A percentile compares a stretch with the other conserved stretches of the same genome.
Evolutionary conservation across 2,888 invertebrate genomes (phyloP).

Genomic region (Eupithecia exiguata): DNA sequence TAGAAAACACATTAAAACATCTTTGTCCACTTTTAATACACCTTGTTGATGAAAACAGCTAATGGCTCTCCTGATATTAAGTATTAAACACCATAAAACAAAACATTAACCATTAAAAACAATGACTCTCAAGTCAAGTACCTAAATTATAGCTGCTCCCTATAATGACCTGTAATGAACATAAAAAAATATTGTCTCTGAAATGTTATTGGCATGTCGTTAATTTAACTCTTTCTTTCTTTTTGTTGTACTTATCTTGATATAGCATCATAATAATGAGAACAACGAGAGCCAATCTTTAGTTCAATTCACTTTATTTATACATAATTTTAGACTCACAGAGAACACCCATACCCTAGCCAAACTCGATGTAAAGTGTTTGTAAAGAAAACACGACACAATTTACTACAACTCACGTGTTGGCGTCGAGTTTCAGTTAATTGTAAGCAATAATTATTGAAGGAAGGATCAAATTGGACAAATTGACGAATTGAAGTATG

Average conservation of each 20-base stretch:
- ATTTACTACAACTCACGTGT: too few relatives aligned
- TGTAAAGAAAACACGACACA: too few relatives aligned
- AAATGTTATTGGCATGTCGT: neutral
- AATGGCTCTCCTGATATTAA: neutral
- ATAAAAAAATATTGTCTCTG: slow-evolving; percentile 6
- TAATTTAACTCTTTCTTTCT: neutral
- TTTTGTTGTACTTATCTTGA: neutral
- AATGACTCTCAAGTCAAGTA: slow-evolving; percentile 1
- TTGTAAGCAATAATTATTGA: too few relatives aligned
- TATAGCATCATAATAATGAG: neutral
- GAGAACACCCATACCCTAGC: too few relatives aligned
- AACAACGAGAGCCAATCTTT: neutral
- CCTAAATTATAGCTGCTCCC: neutral
- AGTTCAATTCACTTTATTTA: neutral
- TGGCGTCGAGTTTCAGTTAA: too few relatives aligned
- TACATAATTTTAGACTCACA: too few relatives aligned
- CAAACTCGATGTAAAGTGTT: too few relatives aligned
- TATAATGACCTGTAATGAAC: slow-evolving; percentile 2
- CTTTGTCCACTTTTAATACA: neutral
- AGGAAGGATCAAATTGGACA: too few relatives aligned
- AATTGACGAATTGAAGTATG: too few relatives aligned
- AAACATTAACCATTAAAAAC: slow-evolving; percentile 3
- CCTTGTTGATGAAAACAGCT: neutral
- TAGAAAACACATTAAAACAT: neutral
- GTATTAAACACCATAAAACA: slow-evolving; percentile 5